Evolutionary conservation across 1,140 invertebrate genomes (phyloP).

Genomic region (Zeugodacus cucurbitae): DNA sequence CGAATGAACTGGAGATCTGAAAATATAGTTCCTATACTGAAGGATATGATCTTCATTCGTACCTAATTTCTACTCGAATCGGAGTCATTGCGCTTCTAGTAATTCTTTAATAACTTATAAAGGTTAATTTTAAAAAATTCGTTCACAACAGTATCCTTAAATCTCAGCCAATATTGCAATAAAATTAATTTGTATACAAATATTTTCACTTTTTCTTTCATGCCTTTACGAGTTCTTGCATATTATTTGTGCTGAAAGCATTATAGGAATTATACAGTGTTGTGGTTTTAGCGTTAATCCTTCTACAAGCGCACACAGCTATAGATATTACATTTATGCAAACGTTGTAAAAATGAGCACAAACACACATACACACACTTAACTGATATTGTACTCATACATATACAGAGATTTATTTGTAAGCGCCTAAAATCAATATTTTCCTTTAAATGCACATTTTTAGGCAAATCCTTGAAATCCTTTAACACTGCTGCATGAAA

Average conservation of each 20-base stretch:
- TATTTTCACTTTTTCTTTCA: not conserved
- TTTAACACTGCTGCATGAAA: not conserved
- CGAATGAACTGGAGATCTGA: too few species aligned
- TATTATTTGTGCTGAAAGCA: not conserved
- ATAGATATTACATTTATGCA: not conserved
- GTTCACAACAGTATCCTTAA: too few species aligned
- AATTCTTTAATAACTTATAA: too few species aligned
- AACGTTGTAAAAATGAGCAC: not conserved
- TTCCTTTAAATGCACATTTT: not conserved
- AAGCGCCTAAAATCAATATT: not conserved
- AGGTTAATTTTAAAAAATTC: too few species aligned
- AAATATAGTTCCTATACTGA: too few species aligned
- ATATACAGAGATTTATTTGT: not conserved
- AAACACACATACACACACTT: not conserved
- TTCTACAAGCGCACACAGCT: not conserved
- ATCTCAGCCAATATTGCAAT: not conserved
- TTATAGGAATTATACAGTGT: not conserved
- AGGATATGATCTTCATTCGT: too few species aligned
- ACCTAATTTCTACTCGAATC: too few species aligned
- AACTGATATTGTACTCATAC: not conserved
- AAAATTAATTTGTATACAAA: too few species aligned
- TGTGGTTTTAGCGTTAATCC: constrained; percentile 14
- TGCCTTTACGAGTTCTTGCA: not conserved
- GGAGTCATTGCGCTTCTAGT: too few species aligned
- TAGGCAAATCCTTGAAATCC: constrained; percentile 8